phyloP scores from a whole-genome alignment of 2,797 vertebrate genomes.

The Oceanodroma leucorhoa region DNA sequence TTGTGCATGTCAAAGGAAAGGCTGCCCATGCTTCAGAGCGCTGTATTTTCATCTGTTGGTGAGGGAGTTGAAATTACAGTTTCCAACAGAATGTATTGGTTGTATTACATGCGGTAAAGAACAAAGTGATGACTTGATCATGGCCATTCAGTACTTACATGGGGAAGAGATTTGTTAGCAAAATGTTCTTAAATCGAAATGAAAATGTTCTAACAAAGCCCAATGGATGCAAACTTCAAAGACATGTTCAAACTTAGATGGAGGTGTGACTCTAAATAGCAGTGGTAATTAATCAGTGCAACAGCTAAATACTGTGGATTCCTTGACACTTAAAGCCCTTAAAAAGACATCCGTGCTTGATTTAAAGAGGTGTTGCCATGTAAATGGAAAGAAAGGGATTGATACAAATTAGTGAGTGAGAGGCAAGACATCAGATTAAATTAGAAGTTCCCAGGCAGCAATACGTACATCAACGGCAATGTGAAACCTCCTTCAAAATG shows the following conservation, averaged over 20 bases:
- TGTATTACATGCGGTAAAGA: neutral
- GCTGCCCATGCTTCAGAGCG: neutral
- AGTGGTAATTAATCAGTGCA: constrained; percentile 24
- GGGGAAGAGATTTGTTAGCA: neutral
- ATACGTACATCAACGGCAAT: neutral
- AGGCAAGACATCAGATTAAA: neutral
- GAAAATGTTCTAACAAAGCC: neutral
- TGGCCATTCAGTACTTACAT: neutral
- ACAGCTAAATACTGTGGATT: neutral
- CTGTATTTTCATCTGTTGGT: neutral
- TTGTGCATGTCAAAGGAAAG: neutral
- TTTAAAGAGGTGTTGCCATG: neutral
- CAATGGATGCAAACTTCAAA: neutral
- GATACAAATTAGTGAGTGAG: constrained; percentile 18
- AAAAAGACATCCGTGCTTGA: neutral
- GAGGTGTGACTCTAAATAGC: neutral
- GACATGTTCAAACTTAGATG: neutral
- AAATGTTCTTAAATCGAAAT: neutral
- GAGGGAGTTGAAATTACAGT: neutral
- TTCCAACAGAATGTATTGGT: neutral
- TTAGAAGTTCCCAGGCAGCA: neutral
- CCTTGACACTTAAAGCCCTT: neutral
- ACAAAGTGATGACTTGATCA: neutral
- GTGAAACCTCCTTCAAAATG: neutral
- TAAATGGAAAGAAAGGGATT: constrained; percentile 9